Conservation (phyloP, 1,140 invertebrate genomes). For the Reticulitermes speratus region DNA sequence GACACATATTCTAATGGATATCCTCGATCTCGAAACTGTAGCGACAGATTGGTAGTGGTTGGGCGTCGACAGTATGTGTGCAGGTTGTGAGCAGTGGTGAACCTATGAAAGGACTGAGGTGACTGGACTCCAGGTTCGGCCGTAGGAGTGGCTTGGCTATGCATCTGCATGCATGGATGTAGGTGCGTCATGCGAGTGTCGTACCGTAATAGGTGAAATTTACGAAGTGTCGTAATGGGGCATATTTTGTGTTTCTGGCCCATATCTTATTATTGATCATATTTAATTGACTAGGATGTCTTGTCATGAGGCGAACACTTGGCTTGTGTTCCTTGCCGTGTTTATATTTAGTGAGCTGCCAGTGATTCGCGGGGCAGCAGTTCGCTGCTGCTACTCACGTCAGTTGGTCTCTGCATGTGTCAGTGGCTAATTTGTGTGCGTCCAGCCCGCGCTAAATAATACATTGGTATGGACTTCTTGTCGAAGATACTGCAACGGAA, state of each 20-base stretch:
- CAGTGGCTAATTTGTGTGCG: conserved; percentile 3
- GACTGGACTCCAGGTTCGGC: no score
- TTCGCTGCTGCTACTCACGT: not conserved
- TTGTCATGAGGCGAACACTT: not conserved
- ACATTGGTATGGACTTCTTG: not conserved
- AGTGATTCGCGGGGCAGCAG: not conserved
- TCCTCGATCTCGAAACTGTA: no score
- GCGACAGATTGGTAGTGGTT: no score
- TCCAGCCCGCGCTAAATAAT: not conserved
- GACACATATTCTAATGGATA: no score
- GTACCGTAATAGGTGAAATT: not conserved
- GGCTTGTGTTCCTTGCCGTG: not conserved
- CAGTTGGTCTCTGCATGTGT: not conserved
- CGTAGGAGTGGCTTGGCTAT: not conserved
- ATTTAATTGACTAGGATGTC: not conserved
- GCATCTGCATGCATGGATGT: not conserved
- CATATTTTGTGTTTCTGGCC: not conserved
- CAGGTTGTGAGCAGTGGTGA: no score
- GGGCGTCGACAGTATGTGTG: no score
- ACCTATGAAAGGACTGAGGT: no score
- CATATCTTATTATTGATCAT: not conserved
- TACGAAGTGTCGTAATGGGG: not conserved
- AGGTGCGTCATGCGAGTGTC: not conserved
- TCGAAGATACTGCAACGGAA: not conserved
- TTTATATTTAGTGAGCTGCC: conserved; percentile 8